Conservation (phyloP, 2,888 invertebrate species). For the Cephus sareptanus region DNA sequence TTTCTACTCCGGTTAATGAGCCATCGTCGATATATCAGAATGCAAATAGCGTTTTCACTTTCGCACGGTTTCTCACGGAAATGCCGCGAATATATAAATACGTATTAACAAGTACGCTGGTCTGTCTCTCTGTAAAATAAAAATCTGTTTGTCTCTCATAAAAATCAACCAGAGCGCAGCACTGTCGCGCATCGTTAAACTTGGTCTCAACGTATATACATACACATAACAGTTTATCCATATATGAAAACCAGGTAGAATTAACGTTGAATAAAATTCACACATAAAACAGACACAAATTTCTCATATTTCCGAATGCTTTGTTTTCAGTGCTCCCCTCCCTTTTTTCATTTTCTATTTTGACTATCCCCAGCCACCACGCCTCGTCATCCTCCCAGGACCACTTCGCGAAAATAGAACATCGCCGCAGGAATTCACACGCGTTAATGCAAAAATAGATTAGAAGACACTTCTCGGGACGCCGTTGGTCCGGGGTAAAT, state of each 20-base stretch:
- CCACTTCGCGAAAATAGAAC: slow-evolving; percentile 22
- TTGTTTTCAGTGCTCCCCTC: not conserved
- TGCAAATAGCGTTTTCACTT: slow-evolving; percentile 39
- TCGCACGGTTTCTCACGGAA: slow-evolving; percentile 40
- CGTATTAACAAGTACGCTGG: no score
- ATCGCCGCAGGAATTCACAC: slow-evolving; percentile 15
- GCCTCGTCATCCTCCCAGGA: not conserved
- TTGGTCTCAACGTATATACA: no score
- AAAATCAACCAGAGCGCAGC: no score
- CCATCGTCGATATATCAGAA: not conserved
- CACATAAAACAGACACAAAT: not conserved
- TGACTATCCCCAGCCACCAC: not conserved
- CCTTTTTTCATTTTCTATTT: not conserved
- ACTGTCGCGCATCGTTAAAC: no score
- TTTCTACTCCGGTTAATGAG: no score
- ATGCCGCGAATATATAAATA: no score
- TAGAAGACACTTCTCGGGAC: not conserved
- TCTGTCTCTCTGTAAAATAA: no score
- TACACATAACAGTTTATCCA: no score
- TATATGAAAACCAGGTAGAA: no score
- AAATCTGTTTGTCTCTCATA: no score
- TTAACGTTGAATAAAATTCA: no score
- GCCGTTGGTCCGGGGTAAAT: not conserved
- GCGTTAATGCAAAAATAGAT: slow-evolving; percentile 23
- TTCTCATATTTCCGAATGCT: not conserved